Conservation (phyloP, 2,797 vertebrate species). For the Vespertilio murinus region DNA sequence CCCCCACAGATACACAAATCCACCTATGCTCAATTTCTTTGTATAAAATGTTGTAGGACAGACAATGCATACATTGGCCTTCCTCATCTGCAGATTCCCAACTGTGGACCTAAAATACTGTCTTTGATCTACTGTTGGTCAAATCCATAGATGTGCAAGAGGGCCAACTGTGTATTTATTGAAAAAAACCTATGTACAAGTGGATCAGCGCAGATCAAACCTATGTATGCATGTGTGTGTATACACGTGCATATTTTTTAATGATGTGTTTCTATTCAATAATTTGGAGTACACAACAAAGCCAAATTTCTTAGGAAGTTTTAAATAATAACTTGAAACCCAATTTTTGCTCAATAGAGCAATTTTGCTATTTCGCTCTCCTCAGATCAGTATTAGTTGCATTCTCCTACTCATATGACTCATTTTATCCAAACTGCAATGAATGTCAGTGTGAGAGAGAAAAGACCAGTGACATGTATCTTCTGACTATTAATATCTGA, state of each 20-base stretch:
- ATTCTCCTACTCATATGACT: background rate
- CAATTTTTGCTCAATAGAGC: background rate
- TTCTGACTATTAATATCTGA: background rate
- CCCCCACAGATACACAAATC: background rate
- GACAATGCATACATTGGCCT: background rate
- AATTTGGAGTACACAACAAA: background rate
- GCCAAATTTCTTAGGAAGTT: background rate
- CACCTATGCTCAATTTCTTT: background rate
- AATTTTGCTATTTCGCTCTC: background rate
- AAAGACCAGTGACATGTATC: background rate
- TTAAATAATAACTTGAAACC: background rate
- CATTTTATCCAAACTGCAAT: background rate
- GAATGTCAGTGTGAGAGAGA: background rate
- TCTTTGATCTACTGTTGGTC: background rate
- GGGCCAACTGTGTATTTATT: background rate
- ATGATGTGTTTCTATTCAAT: background rate
- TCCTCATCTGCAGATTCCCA: background rate
- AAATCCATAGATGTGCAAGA: background rate
- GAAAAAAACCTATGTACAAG: background rate
- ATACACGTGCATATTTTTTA: background rate
- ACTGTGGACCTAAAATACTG: background rate
- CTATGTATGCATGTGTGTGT: background rate
- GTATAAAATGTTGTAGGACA: background rate
- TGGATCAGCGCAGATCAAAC: background rate
- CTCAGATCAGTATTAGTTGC: background rate